phyloP scores from a whole-genome alignment of 1,140 invertebrate genomes.

The Drosophila grimshawi region DNA sequence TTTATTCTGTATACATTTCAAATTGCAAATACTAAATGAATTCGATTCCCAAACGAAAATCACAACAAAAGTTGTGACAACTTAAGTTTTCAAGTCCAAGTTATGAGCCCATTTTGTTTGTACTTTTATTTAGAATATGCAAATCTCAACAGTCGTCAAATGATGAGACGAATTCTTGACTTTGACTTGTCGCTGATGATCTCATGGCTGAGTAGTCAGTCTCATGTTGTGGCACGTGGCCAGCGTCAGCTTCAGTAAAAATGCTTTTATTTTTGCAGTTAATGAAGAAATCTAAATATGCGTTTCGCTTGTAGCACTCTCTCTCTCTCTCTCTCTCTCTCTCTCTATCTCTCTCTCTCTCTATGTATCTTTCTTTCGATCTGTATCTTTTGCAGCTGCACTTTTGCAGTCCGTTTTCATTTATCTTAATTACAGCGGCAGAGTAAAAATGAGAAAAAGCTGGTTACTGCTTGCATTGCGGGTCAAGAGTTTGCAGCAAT shows the following conservation, averaged over 20 bases:
- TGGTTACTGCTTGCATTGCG: slow-evolving; percentile 37
- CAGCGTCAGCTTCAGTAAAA: slow-evolving; percentile 21
- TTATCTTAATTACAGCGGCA: slow-evolving; percentile 52
- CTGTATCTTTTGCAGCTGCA: slow-evolving; percentile 13
- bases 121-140: slow-evolving; percentile 23
- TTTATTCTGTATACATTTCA: no score
- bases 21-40: no score
- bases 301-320: not conserved
- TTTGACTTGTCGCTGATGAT: slow-evolving; percentile 27
- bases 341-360: no score
- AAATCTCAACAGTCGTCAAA: slow-evolving; percentile 7
- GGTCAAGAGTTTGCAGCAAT: slow-evolving; percentile 52
- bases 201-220: slow-evolving; percentile 23
- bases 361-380: not conserved
- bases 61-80: no score
- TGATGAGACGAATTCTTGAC: slow-evolving; percentile 12
- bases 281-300: slow-evolving; percentile 34
- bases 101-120: not conserved
- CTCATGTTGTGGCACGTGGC: slow-evolving; percentile 33
- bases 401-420: slow-evolving; percentile 49
- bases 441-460: slow-evolving; percentile 32
- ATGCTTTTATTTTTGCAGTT: slow-evolving; percentile 5
- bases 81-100: not conserved
- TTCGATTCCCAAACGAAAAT: no score
- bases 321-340: not conserved